phyloP scores from a whole-genome alignment of 2,797 vertebrate species.

The Sciaenops ocellatus region DNA sequence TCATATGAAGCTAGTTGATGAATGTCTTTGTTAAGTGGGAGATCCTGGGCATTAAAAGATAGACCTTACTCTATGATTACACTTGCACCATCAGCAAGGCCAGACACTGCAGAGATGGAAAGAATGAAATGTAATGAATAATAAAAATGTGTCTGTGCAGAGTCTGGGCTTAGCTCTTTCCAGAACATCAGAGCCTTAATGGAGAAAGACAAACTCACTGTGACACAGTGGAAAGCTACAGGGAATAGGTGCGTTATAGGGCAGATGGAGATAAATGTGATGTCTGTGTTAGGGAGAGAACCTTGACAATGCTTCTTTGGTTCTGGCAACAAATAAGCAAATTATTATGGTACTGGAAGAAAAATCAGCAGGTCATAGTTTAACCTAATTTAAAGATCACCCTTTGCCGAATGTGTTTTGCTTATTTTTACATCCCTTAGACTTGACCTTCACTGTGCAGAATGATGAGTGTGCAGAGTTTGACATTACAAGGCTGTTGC shows the following conservation, averaged over 20 bases:
- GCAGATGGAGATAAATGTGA: conserved; percentile 73
- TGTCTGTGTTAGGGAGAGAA: conserved; percentile 54
- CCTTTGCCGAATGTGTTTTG: not conserved
- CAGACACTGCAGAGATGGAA: conserved; percentile 47
- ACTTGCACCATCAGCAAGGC: conserved; percentile 32
- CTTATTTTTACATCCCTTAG: not conserved
- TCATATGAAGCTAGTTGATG: conserved; percentile 3
- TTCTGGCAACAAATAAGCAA: not conserved
- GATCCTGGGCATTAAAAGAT: not conserved
- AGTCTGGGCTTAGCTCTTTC: conserved; percentile 55
- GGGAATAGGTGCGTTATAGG: conserved; percentile 68
- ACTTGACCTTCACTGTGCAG: not conserved
- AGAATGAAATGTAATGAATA: conserved; percentile 70
- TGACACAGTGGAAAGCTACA: conserved; percentile 69
- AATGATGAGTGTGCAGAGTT: not conserved
- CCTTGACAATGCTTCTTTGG: conserved; percentile 1
- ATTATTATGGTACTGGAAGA: not conserved
- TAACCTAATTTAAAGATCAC: not conserved
- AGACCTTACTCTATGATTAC: conserved; percentile 19
- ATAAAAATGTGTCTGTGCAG: conserved; percentile 55
- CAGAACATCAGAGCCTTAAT: conserved; percentile 69
- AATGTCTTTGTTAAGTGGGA: conserved; percentile 9
- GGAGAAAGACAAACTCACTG: conserved; percentile 75
- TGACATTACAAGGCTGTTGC: not conserved
- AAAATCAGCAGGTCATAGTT: not conserved